These are phyloP conservation scores for Netelia fuscicornis DNA, from an alignment of 2,888 invertebrate species.

Conservation along the genomic window DNA sequence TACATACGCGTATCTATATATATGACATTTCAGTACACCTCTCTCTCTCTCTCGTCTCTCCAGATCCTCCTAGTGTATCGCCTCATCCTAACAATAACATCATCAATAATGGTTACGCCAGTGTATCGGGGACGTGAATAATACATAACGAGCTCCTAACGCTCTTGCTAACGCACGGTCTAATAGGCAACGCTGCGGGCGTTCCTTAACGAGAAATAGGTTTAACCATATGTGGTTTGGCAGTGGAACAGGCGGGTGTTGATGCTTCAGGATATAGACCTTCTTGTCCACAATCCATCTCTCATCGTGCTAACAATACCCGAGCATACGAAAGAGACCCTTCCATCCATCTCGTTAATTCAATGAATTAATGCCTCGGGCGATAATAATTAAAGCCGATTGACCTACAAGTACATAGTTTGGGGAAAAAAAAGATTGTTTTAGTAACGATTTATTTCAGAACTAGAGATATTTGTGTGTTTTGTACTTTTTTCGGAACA, in stretches of 20 bases:
- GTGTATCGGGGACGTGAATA: slow-evolving; percentile 67
- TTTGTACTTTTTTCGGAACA: no score
- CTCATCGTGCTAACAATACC: neutral
- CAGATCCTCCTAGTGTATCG: slow-evolving; percentile 22
- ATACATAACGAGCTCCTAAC: slow-evolving; percentile 66
- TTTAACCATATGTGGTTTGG: slow-evolving; percentile 14
- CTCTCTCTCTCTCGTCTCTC: slow-evolving; percentile 44
- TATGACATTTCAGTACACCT: neutral
- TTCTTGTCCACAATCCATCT: neutral
- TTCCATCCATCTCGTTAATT: neutral
- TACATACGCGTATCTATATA: neutral
- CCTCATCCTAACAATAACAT: slow-evolving; percentile 67
- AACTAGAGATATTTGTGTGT: no score
- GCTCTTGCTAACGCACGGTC: slow-evolving; percentile 48
- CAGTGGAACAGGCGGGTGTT: slow-evolving; percentile 6
- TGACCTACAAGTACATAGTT: neutral
- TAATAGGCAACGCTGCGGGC: slow-evolving; percentile 22
- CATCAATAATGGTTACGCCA: slow-evolving; percentile 68
- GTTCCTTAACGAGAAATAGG: slow-evolving; percentile 10
- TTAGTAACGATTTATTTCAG: no score
- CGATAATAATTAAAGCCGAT: neutral
- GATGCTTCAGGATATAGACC: neutral
- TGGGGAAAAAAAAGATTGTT: neutral
- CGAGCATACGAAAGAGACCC: neutral
- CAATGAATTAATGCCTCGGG: neutral